A percentile compares a stretch with the other conserved stretches of the same genome.
phyloP scores from a whole-genome alignment of 2,888 invertebrate species.

The Zygothrica quintamaculata region DNA sequence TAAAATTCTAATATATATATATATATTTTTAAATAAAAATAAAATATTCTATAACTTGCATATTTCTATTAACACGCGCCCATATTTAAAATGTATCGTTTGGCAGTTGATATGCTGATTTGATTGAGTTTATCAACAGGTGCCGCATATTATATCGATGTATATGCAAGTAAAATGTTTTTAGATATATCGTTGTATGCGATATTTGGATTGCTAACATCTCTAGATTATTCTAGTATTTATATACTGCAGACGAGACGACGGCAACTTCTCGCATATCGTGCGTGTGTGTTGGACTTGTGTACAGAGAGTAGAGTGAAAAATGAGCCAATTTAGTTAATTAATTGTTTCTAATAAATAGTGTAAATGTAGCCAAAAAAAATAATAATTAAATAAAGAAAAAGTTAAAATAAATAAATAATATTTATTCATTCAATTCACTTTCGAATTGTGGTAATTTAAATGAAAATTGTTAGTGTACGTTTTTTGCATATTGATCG shows the following conservation, averaged over 20 bases:
- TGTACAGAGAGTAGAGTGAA: constrained; percentile 44
- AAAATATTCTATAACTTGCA: constrained; percentile 26
- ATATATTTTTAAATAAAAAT: constrained; percentile 69
- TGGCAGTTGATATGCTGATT: too few relatives aligned
- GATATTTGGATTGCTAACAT: constrained; percentile 42
- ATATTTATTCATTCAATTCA: constrained; percentile 5
- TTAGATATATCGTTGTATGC: constrained; percentile 27
- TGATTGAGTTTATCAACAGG: constrained; percentile 1
- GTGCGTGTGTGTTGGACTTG: constrained; percentile 38
- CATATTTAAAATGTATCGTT: not conserved
- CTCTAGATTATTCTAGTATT: constrained; percentile 27
- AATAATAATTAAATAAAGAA: constrained; percentile 24
- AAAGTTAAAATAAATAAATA: constrained; percentile 43
- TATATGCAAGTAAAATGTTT: too few relatives aligned
- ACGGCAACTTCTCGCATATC: constrained; percentile 37
- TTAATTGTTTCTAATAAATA: constrained; percentile 26
- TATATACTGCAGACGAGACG: constrained; percentile 44
- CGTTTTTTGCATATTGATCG: constrained; percentile 12
- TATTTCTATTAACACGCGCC: constrained; percentile 6
- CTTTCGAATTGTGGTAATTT: constrained; percentile 42
- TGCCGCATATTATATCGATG: not conserved
- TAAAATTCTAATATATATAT: constrained; percentile 52
- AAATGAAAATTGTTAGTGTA: constrained; percentile 26
- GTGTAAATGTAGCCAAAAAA: constrained; percentile 31
- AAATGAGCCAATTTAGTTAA: constrained; percentile 54